Base-by-base conservation (phyloP, 2,113 vertebrate genomes). In the Helogale parvula region DNA sequence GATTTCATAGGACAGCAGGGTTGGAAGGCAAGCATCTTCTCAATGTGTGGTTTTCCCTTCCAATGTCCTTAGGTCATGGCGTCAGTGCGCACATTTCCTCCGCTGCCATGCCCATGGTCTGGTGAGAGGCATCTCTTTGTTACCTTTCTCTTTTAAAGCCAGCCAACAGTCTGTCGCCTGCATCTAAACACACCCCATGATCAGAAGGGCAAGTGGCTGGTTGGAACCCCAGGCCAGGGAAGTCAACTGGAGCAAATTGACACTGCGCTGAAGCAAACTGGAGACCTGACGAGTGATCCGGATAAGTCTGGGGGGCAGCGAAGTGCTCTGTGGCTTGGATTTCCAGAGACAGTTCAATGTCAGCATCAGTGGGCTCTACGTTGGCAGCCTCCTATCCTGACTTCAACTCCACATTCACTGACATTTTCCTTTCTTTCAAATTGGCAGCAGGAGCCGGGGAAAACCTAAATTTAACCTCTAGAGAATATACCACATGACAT, bases 381-480 rank as follows among this genome's bases (percentile, higher is more conserved):
- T 57, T 95, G 96, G 98, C 98, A 98, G 97, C 97, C 92, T 98
- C 93, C 97, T 95, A 97, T 90, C 97, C 97, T 98, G 31, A 86
- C 97, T 96, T 98, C 98, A 97, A 87, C 97, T 97, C 98, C 97
- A 93, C 0, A 6, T 90, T 83, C 23, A 60, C 97, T 99, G 99
- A 99, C 98, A 99, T 98, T 99, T 98, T 95, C 76, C 88, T 98
- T 98, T 96, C 97, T 98, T 98, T 97, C 97, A 99, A 99, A 99
- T 98, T 98, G 99, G 98, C 99, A 98, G 98, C 4, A 7, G 94
- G 96, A 98, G 97, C 96, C 63, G 47, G 57, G 80, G 98, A 98
- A 94, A 97, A 97, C 98, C 98, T 98, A 99, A 99, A 99, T 99
- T 98, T 99, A 99, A 99, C 98, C 98, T 98, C 98, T 93, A 57